Evolutionary conservation across 2,797 vertebrate species (phyloP), one percentile per base, ranked within the genome.

Genomic region (Cryptoblepharus egeriae): DNA sequence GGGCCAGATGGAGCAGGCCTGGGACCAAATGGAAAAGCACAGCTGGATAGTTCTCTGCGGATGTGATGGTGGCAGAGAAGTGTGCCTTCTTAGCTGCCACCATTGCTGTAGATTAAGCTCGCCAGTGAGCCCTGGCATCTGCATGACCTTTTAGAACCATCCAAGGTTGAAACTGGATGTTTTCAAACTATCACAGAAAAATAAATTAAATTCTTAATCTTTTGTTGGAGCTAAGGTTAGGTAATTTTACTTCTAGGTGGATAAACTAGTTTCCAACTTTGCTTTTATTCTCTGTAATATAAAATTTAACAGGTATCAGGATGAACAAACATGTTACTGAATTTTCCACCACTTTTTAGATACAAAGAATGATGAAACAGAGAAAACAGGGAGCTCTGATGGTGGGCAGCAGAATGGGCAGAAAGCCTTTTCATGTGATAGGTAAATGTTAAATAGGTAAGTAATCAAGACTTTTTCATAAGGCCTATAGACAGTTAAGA

Each of bases 271-370:
- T 86, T 84, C 75, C 57, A 76, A 10, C 32, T 77, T 85, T 22
- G 32, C 74, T 87, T 84, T 83, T 80, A 42, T 45, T 39, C 2
- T 82, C 28, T 64, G 0, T 63, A 78, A 58, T 30, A n/a, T 85
- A 35, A 75, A 71, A 71, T 84, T 81, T 16, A 84, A 55, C 52
- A 83, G 45, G n/a, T 75, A 26, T 67, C 81, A 83, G 45, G 60
- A 87, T 67, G 84, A 70, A 65, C 30, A 58, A 55, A 55, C 13
- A 3, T 16, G 49, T 72, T 4, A n/a, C 24, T 77, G 13, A 18
- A 15, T 79, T 83, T 84, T 39, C 37, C 70, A 1, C 81, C 65
- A 12, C 73, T 85, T 73, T 88, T 85, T 71, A 22, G 20, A 72
- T 49, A 49, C 45, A 49, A 10, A 49, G 12, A 49, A 49, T 49